Base-by-base conservation (phyloP, 2,888 invertebrate genomes). In the Kuschelorhynchus macadamiae region DNA sequence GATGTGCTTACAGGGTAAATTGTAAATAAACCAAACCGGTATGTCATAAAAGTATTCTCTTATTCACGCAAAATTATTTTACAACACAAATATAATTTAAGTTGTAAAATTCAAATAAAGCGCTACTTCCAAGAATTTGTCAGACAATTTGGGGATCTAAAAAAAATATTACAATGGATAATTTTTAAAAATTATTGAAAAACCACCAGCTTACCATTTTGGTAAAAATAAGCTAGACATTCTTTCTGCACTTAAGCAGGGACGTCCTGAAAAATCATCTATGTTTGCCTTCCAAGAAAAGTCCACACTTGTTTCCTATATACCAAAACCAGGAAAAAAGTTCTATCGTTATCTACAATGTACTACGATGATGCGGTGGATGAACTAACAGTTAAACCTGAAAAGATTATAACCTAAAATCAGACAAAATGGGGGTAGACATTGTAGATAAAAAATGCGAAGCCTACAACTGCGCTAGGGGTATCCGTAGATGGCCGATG, bases 211-310 rank as follows among this genome's bases (percentile, higher is more conserved):
- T 73, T 30, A 76, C 73, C 57, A 64, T 75, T 30, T 67, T 75
- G 53, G 72, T 39, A 76, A 77, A 73, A 75, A 78, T 55, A 79
- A 78, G 71, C 60, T 61, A 33, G 74, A 78, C 56, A 67, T 80
- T 50, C 80, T 79, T 16, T 2, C 42, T 41, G 76, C 76, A 60
- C 79, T 81, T 66, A 46, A 73, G 44, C 74, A 72, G 64, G 53
- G 46, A 33, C 71, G 70, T 46, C 41, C 52, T 33, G 67, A 70
- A 25, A 25, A 25, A 25, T 25, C 25, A 25, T 25, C 25, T 7
- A 25, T 25, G 25, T 25, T 25, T 25, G 25, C 25, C 25, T 25
- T 25, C 25, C 25, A 25, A 7, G 25, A 25, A 25, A 25, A 25
- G 7, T 25, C 46, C 57, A 75, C 60, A 20, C 60, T 80, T 46